phyloP scores from a whole-genome alignment of 2,888 invertebrate genomes.

The Coelogynopora nodosa region DNA sequence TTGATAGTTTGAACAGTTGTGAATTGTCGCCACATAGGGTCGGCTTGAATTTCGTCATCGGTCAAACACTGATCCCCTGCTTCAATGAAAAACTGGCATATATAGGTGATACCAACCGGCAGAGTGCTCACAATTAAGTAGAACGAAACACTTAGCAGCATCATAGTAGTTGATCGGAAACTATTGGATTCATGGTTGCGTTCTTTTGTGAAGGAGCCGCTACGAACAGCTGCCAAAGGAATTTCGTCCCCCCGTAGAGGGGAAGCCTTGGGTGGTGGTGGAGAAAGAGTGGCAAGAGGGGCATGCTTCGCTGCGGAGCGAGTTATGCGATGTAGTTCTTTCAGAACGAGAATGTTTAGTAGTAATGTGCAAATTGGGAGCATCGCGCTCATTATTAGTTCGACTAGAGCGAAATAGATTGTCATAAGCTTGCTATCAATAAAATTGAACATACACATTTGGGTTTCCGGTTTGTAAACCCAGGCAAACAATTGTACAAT shows the following conservation, averaged over 20 bases:
- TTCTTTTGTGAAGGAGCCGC: not conserved
- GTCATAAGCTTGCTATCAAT: constrained; percentile 50
- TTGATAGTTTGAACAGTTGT: constrained; percentile 44
- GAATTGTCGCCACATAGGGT: constrained; percentile 39
- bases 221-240: not conserved
- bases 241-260: not conserved
- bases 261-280: not conserved
- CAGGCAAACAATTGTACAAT: constrained; percentile 57
- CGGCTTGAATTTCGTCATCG: constrained; percentile 49
- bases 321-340: constrained; percentile 51
- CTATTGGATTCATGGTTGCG: not conserved
- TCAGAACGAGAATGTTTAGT: constrained; percentile 58
- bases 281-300: not conserved
- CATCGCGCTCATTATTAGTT: constrained; percentile 55
- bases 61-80: constrained; percentile 51
- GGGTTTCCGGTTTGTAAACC: constrained; percentile 52
- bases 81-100: constrained; percentile 51
- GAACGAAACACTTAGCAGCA: constrained; percentile 59
- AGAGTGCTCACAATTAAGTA: constrained; percentile 59
- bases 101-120: constrained; percentile 58
- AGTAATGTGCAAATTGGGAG: constrained; percentile 57
- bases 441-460: constrained; percentile 54
- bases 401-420: constrained; percentile 49
- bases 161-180: constrained; percentile 54
- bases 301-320: not conserved